A percentile compares a stretch with the other conserved stretches of the same genome.
Evolutionary conservation across 1,140 invertebrate genomes (phyloP).

Genomic region (Planococcus citri): DNA sequence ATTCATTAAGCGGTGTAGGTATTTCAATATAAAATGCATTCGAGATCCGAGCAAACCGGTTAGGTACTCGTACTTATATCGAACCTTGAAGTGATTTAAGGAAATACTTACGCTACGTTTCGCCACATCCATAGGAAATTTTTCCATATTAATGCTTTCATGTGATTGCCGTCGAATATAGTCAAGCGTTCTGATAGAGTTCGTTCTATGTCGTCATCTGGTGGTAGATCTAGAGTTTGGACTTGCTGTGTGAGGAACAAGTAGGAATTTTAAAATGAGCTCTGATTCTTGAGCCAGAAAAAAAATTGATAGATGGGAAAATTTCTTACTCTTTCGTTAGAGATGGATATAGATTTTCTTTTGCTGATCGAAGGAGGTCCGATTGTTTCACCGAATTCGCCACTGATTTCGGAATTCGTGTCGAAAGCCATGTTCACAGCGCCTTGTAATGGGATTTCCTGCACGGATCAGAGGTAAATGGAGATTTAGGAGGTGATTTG

Average conservation of each 20-base stretch:
- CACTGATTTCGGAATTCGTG: conserved; percentile 52
- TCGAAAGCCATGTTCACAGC: conserved; percentile 34
- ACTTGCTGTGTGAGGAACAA: not conserved
- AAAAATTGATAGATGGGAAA: not conserved
- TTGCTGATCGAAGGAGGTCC: conserved; percentile 38
- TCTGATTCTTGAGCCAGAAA: not conserved
- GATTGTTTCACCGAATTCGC: conserved; percentile 72
- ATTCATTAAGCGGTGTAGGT: no score
- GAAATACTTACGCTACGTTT: conserved; percentile 60
- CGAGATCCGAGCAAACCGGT: no score
- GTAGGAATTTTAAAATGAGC: not conserved
- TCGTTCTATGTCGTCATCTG: conserved; percentile 41
- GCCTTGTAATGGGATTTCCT: conserved; percentile 31
- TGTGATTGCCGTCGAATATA: conserved; percentile 50
- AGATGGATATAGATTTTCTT: conserved; percentile 24
- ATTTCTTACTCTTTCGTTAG: conserved; percentile 21
- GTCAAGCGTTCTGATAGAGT: conserved; percentile 45
- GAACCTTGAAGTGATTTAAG: no score
- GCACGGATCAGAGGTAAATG: not conserved
- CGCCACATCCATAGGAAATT: conserved; percentile 86
- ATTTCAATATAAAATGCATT: no score
- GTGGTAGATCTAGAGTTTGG: conserved; percentile 37
- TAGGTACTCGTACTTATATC: no score
- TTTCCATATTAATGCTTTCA: conserved; percentile 68
- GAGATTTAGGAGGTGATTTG: no score